phyloP scores from a whole-genome alignment of 2,888 invertebrate genomes.

The Ganaspis brasiliensis region DNA sequence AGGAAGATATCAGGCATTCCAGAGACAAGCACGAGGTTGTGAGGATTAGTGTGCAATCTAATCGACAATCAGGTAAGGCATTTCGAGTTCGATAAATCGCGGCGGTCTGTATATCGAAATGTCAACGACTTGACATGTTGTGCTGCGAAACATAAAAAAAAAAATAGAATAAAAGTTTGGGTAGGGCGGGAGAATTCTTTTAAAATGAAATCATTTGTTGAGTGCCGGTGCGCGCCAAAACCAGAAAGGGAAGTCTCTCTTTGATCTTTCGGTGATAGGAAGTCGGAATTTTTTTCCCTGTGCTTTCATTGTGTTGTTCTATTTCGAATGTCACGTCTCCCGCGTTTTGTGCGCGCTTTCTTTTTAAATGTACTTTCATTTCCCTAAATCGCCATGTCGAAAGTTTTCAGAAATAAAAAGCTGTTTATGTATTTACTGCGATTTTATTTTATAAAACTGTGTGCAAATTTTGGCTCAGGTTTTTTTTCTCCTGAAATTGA shows the following conservation, averaged over 20 bases:
- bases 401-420: slow-evolving; percentile 15
- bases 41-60: slow-evolving; percentile 59
- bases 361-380: slow-evolving; percentile 43
- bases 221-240: slow-evolving; percentile 29
- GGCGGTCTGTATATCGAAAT: not conserved
- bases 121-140: slow-evolving; percentile 11
- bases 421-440: not conserved
- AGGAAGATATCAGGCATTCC: slow-evolving; percentile 39
- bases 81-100: slow-evolving; percentile 26
- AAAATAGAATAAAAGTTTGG: slow-evolving; percentile 5
- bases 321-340: slow-evolving; percentile 32
- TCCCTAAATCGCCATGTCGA: slow-evolving; percentile 10
- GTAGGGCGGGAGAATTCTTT: not conserved
- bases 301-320: slow-evolving; percentile 30
- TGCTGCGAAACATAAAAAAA: not conserved
- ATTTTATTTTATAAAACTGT: not conserved
- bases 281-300: slow-evolving; percentile 32
- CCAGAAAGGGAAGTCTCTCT: slow-evolving; percentile 29
- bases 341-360: slow-evolving; percentile 7
- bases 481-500: too few relatives aligned
- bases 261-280: slow-evolving; percentile 43
- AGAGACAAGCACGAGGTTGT: slow-evolving; percentile 30
- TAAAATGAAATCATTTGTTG: slow-evolving; percentile 39
- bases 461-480: not conserved
- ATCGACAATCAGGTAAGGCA: slow-evolving; percentile 65